phyloP scores from a whole-genome alignment of 2,113 vertebrate genomes.

The Marmota monax region DNA sequence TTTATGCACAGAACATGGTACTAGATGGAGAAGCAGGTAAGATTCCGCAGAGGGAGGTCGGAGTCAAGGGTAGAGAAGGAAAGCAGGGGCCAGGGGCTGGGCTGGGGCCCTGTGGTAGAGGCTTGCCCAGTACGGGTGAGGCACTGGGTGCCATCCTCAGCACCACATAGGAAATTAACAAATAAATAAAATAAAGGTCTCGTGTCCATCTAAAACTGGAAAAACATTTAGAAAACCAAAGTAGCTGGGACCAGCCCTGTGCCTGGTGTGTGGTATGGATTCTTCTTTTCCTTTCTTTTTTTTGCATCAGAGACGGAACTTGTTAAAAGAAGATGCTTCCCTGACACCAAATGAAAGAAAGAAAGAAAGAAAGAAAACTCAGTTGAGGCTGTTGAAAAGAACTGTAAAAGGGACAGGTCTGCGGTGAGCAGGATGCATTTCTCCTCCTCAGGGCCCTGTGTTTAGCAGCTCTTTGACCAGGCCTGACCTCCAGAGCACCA shows the following conservation, averaged over 20 bases:
- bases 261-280: background rate
- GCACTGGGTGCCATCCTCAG: no score
- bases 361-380: conserved; percentile 55
- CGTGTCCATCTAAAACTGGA: no score
- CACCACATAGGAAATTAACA: no score
- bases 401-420: conserved; percentile 79
- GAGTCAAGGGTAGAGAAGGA: background rate
- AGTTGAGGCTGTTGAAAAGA: conserved; percentile 80
- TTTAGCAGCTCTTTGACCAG: conserved; percentile 80
- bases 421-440: conserved; percentile 79
- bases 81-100: background rate
- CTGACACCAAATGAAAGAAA: conserved; percentile 71
- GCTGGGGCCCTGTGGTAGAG: no score
- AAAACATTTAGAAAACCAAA: no score
- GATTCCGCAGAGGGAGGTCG: background rate
- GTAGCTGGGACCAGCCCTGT: background rate
- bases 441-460: conserved; percentile 63
- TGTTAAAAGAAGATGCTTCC: conserved; percentile 84
- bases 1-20: no score
- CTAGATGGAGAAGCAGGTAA: background rate
- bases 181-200: no score
- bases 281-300: conserved; percentile 12
- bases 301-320: conserved; percentile 73
- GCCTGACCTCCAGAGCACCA: conserved; percentile 56
- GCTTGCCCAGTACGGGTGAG: no score